Base-by-base conservation (phyloP, 2,888 invertebrate genomes). In the Aplocera efformata region DNA sequence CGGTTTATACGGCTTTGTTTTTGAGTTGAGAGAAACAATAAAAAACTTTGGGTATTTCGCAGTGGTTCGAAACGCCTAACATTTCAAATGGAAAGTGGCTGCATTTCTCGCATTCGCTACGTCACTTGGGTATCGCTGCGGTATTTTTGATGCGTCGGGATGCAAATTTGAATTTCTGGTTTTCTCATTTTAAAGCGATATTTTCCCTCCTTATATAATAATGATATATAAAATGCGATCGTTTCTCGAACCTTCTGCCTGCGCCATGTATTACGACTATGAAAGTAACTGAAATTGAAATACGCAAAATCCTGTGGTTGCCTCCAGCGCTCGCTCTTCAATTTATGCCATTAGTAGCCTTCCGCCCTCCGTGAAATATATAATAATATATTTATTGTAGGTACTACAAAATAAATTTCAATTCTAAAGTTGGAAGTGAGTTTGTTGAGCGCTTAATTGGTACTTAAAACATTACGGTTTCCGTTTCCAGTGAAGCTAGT, bases 281-380 rank as follows among this genome's bases (percentile, higher is more conserved):
- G 63, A 64, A 72, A 74, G 75, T 73, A 78, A 74, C 79, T 79
- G 76, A 82, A 83, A 81, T 81, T 79, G 75, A 76, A 81, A 80
- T 80, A 77, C 72, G 75, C 73, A 78, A 80, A 81, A 82, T 76
- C 76, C 74, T 72, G 78, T 62, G 75, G 79, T 73, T 72, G 64
- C 73, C 71, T 72, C 67, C 57, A 73, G 63, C 71, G 68, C 70
- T 72, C 71, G 72, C 72, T 77, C 74, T 77, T 74, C 75, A 81
- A 79, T 82, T 80, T 79, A 77, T 80, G 72, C 79, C 74, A 79
- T 80, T 81, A 79, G 76, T 76, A 72, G 71, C 71, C 72, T 78
- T 72, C 72, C 70, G 63, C 64, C 67, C 66, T 65, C 63, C 58
- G 59, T 63, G 63, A 70, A 73, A 72, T 70, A 67, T 66, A 67